A percentile compares a stretch with the other conserved stretches of the same genome.
phyloP scores from a whole-genome alignment of 2,888 invertebrate species.

The Eupsilia transversa region DNA sequence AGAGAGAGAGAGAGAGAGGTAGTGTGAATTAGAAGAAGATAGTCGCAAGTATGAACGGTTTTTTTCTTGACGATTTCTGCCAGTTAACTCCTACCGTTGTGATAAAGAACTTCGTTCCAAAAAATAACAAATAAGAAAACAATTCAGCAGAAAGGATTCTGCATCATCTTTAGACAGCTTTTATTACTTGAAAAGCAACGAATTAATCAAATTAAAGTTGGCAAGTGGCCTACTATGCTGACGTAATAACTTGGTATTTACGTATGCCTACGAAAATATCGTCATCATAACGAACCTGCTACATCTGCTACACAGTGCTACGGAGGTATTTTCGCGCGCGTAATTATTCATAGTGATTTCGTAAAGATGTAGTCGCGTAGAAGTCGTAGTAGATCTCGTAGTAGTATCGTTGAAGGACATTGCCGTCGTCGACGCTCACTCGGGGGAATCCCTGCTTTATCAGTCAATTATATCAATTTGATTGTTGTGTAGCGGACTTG shows the following conservation, averaged over 20 bases:
- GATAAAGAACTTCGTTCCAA: too few relatives aligned
- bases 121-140: too few relatives aligned
- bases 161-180: too few relatives aligned
- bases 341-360: constrained; percentile 3
- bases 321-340: constrained; percentile 1
- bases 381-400: constrained; percentile 31
- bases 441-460: constrained; percentile 25
- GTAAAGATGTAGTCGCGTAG: constrained; percentile 31
- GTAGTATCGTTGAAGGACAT: constrained; percentile 18
- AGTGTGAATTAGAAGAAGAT: too few relatives aligned
- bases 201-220: neutral
- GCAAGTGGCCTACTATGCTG: neutral
- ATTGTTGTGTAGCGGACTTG: neutral
- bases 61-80: too few relatives aligned
- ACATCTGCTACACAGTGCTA: constrained; percentile 21
- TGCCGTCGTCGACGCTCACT: neutral
- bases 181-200: neutral
- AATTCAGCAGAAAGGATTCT: too few relatives aligned
- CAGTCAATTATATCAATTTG: constrained; percentile 3
- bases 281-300: constrained; percentile 4
- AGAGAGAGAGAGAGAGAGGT: too few relatives aligned
- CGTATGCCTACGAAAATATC: constrained; percentile 12
- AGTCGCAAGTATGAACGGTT: too few relatives aligned
- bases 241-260: neutral
- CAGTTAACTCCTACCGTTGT: too few relatives aligned